Conservation (phyloP, 2,113 vertebrate species). For the Pituophis catenifer region DNA sequence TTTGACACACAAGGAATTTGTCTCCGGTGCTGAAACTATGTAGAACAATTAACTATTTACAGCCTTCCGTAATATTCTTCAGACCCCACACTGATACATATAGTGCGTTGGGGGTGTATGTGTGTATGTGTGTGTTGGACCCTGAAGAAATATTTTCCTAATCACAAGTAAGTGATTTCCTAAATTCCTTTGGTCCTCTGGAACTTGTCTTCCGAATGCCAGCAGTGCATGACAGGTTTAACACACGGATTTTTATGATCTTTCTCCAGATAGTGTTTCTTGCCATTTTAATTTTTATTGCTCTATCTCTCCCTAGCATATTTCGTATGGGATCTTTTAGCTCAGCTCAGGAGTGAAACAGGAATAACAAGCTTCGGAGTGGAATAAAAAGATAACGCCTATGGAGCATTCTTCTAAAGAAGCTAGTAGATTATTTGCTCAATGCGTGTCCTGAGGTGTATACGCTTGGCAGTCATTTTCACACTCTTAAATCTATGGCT, state of each 20-base stretch:
- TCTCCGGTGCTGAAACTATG: too few relatives aligned
- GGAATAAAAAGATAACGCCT: conserved; percentile 8
- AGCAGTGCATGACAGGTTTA: conserved; percentile 16
- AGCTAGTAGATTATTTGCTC: neutral
- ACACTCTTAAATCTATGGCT: conserved; percentile 13
- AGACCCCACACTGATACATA: neutral
- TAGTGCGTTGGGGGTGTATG: conserved; percentile 8
- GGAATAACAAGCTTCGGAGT: conserved; percentile 25
- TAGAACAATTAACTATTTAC: neutral
- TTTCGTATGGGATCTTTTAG: conserved; percentile 21
- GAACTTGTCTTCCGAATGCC: conserved; percentile 35
- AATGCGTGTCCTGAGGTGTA: conserved; percentile 14
- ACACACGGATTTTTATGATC: conserved; percentile 26
- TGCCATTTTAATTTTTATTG: conserved; percentile 23
- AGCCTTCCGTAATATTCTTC: conserved; percentile 3
- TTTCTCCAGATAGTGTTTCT: conserved; percentile 9
- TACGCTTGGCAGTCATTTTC: conserved; percentile 3
- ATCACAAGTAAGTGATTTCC: conserved; percentile 26
- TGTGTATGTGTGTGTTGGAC: conserved; percentile 17
- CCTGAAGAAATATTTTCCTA: conserved; percentile 39
- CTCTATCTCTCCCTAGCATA: conserved; percentile 28
- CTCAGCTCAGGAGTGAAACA: conserved; percentile 34
- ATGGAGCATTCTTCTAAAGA: conserved; percentile 36
- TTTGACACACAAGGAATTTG: too few relatives aligned
- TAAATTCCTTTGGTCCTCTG: conserved; percentile 36